Evolutionary conservation across 2,888 invertebrate species (phyloP), one percentile per base, ranked within the genome.

Genomic region (Meghimatium bilineatum): DNA sequence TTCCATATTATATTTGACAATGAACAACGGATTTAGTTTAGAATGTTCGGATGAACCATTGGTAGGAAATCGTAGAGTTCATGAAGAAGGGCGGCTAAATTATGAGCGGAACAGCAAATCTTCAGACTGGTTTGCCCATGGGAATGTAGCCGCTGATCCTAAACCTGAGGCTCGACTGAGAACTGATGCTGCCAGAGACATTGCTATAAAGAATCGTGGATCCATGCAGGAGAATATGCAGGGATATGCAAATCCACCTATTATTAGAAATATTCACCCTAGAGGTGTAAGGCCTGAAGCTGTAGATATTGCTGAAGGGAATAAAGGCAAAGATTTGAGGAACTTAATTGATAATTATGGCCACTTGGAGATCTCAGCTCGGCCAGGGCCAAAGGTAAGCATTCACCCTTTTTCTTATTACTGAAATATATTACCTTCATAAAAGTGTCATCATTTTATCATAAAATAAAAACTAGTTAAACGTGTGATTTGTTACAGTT

Each of bases 331-430:
- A 38, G 89, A 87, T 26, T 90, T 92, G 90, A 90, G 85, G 72
- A 88, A 89, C 66, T 86, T 92, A 29, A 89, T 92, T 72, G 91
- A 89, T 74, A 90, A 90, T 85, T 91, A 92, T 81, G 91, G 91
- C 23, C 89, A 89, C 72, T 77, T 91, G 44, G 83, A 76, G 32
- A 38, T 90, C 0, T 80, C 85, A 3, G 88, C 88, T 26, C 56
- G 80, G 75, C 89, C 89, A 1, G 88, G 79, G 0, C 89, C 89
- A 32, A 92, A 91, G 85, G 85, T 83, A 71, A 78, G 34, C 2
- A 23, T 44, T 44, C n/a, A n/a, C n/a, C 49, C 49, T 49, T 56
- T 34, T 34, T 71, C 56, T 20, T 71, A 20, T 71, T 36, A 2
- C 36, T 71, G 44, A 44, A 5, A 5, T 44, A 12, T 44, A n/a